Evolutionary conservation across 1,140 invertebrate species (phyloP), one percentile per base, ranked within the genome.

Genomic region (Aphelenchoides besseyi): DNA sequence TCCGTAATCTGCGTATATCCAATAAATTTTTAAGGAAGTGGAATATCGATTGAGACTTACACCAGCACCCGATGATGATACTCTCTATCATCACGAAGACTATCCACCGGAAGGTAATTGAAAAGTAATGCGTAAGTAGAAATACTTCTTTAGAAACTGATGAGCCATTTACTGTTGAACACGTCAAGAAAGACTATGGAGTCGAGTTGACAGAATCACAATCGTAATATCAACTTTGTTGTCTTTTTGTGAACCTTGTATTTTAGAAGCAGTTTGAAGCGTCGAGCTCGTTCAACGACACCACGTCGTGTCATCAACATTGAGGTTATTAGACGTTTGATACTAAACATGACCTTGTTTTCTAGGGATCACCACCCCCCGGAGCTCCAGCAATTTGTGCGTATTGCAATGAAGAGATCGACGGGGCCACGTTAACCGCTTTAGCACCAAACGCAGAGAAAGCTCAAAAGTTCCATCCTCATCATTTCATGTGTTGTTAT

Each of bases 381-480:
- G 61, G 66, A 32, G 69, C 77, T 5, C 41, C 79, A 12, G 68
- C 76, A 3, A 74, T 84, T 59, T 83, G 82, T 67, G 83, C 83
- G 9, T 84, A 78, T 52, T 83, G 82, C 57, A 73, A 64, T 54
- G 72, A 85, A 71, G 81, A 83, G 63, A 83, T 83, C 41, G 83
- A 83, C 33, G 82, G 82, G 0, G 72, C 82, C 12, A 72, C 77
- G 57, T 70, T 83, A 23, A 83, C 82, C 9, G 82, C 82, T 5
- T 68, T 83, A 36, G 82, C 82, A 9, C 82, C 82, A 5, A 83
- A 83, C 66, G 70, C 80, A 2, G 71, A 71, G 28, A 62, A 73
- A 62, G 82, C 82, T n/a, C 82, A 85, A 64, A 84, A 84, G 55
- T 83, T 84, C 73, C 82, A 83, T 68, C 84, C 83, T 9, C 78